Conservation (phyloP, 2,888 invertebrate genomes). For the Thysanoteuthis rhombus region DNA sequence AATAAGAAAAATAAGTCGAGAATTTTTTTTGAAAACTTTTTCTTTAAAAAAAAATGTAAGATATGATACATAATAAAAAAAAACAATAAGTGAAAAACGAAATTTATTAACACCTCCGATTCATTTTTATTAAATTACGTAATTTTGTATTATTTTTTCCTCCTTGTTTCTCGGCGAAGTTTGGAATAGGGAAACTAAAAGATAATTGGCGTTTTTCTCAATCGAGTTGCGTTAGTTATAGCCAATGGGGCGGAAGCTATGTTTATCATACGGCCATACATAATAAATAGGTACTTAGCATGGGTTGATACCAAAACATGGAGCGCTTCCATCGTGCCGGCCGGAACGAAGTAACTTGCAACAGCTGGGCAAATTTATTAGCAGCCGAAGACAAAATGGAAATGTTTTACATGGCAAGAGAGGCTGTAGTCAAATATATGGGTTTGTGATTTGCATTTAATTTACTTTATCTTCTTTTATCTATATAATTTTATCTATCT, state of each 20-base stretch:
- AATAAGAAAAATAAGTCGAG: background rate
- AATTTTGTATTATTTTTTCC: background rate
- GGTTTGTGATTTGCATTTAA: conserved; percentile 34
- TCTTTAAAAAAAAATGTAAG: no score
- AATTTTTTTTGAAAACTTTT: background rate
- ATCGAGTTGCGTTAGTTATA: conserved; percentile 27
- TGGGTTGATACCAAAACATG: conserved; percentile 31
- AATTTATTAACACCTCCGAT: background rate
- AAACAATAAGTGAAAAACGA: background rate
- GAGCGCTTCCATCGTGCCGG: conserved; percentile 33
- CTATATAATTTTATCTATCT: background rate
- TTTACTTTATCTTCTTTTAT: background rate
- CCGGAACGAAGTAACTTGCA: conserved; percentile 32
- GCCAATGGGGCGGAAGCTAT: conserved; percentile 33
- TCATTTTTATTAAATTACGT: background rate
- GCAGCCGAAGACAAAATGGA: conserved; percentile 35
- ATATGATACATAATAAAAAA: background rate
- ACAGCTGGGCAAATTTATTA: conserved; percentile 34
- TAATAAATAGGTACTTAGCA: conserved; percentile 34
- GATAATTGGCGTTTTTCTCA: conserved; percentile 30
- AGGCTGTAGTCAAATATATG: conserved; percentile 36
- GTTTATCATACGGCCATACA: conserved; percentile 33
- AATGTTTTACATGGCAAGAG: conserved; percentile 36
- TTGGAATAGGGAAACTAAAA: background rate
- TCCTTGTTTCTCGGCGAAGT: conserved; percentile 1